phyloP scores from a whole-genome alignment of 2,797 vertebrate genomes.

The Hippocampus kuda region DNA sequence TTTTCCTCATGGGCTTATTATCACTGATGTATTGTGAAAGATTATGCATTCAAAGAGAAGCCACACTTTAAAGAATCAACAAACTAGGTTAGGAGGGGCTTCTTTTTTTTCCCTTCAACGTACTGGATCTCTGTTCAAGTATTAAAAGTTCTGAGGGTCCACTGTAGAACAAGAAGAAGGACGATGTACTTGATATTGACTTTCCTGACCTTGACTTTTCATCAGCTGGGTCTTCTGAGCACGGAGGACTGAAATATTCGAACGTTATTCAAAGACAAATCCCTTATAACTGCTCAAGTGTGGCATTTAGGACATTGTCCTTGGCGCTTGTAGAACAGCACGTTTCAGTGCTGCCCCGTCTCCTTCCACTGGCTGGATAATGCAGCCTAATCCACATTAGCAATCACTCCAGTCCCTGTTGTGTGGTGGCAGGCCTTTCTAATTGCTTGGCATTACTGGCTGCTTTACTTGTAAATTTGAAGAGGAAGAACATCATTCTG shows the following conservation, averaged over 20 bases:
- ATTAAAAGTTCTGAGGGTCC: background rate
- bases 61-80: background rate
- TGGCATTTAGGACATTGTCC: slow-evolving; percentile 72
- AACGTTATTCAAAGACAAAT: slow-evolving; percentile 74
- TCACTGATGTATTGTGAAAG: background rate
- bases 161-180: background rate
- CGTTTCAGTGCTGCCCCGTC: slow-evolving; percentile 58
- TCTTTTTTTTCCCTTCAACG: background rate
- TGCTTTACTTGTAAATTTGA: slow-evolving; percentile 76
- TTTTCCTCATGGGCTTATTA: background rate
- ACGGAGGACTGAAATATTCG: slow-evolving; percentile 57
- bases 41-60: background rate
- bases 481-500: slow-evolving; percentile 69
- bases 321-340: slow-evolving; percentile 61
- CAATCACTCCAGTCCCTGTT: slow-evolving; percentile 63
- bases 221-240: slow-evolving; percentile 53
- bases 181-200: slow-evolving; percentile 8
- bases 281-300: slow-evolving; percentile 66
- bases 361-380: slow-evolving; percentile 58
- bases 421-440: slow-evolving; percentile 62
- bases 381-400: slow-evolving; percentile 69
- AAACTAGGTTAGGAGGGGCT: background rate
- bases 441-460: slow-evolving; percentile 74
- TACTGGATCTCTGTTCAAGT: background rate
- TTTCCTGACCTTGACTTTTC: slow-evolving; percentile 38